Conservation (phyloP, 2,888 invertebrate genomes). For the Lithophane ornitopus region DNA sequence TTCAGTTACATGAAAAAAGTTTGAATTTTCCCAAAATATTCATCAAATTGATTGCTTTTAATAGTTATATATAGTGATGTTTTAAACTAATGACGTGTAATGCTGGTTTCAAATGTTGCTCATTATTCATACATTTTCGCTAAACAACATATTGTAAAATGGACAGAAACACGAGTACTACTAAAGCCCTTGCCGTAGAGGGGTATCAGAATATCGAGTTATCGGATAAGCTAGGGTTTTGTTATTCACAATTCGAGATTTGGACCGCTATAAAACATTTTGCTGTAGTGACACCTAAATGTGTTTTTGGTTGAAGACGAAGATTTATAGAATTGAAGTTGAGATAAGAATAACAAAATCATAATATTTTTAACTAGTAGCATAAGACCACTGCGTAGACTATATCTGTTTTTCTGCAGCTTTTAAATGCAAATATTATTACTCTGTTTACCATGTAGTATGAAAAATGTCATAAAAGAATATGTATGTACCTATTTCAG, state of each 20-base stretch:
- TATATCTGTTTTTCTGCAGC: not conserved
- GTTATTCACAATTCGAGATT: slow-evolving; percentile 49
- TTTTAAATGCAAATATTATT: slow-evolving; percentile 11
- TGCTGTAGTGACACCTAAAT: slow-evolving; percentile 30
- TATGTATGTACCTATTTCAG: not conserved
- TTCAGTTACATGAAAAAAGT: not conserved
- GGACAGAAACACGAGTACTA: slow-evolving; percentile 9
- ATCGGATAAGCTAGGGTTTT: slow-evolving; percentile 30
- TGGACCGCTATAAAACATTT: slow-evolving; percentile 32
- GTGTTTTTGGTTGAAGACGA: not conserved
- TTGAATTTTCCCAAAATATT: not conserved
- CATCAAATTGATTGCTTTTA: slow-evolving; percentile 26
- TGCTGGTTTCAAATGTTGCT: slow-evolving; percentile 31
- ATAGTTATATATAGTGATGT: slow-evolving; percentile 12
- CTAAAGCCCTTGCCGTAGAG: slow-evolving; percentile 26
- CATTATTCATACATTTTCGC: slow-evolving; percentile 50
- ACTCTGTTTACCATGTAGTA: not conserved
- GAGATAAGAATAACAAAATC: not conserved
- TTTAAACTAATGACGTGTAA: slow-evolving; percentile 23
- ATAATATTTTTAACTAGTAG: not conserved
- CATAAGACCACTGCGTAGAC: not conserved
- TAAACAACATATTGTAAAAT: slow-evolving; percentile 39
- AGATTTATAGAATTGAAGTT: slow-evolving; percentile 3
- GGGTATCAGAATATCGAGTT: slow-evolving; percentile 34
- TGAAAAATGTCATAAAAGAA: not conserved